Evolutionary conservation across 2,797 vertebrate species (phyloP), one percentile per base, ranked within the genome.

Genomic region (Anabas testudineus): DNA sequence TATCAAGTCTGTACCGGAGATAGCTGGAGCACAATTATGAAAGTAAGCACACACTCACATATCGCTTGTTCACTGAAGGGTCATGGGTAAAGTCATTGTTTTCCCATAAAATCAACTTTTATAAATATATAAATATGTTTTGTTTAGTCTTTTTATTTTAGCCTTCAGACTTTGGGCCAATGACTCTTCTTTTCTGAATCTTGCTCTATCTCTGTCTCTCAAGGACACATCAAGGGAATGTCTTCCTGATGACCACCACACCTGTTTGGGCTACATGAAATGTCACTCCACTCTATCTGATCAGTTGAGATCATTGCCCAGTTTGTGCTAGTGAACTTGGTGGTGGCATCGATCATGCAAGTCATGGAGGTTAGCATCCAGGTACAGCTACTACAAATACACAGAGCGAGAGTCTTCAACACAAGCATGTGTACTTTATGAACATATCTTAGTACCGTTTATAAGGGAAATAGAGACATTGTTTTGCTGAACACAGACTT

Each of bases 1-100:
- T 78, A 61, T 22, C 45, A 65, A 34, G 58, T 75, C 3, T 71
- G 63, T 41, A 75, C 71, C 0, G 80, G 71, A n/a, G 67, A 78
- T 67, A 68, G 72, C 36, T 75, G 71, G 71, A 75, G 58, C 10
- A 5, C 0, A 7, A 72, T 75, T 19, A 15, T 82, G 16, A 65
- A 34, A 24, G 78, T 45, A 69, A 18, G 60, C 5, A n/a, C 15
- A 19, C 19, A 18, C 28, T 19, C 39, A 32, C 26, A 28, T 28
- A 26, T 9, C 6, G n/a, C n/a, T n/a, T n/a, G n/a, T n/a, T n/a
- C n/a, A n/a, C n/a, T n/a, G n/a, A n/a, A n/a, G n/a, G n/a, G n/a
- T n/a, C n/a, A n/a, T n/a, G n/a, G n/a, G n/a, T n/a, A n/a, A n/a
- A n/a, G n/a, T n/a, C n/a, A n/a, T n/a, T n/a, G n/a, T n/a, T n/a